Conservation (phyloP, 2,888 invertebrate species). For the Meteorus colon region DNA sequence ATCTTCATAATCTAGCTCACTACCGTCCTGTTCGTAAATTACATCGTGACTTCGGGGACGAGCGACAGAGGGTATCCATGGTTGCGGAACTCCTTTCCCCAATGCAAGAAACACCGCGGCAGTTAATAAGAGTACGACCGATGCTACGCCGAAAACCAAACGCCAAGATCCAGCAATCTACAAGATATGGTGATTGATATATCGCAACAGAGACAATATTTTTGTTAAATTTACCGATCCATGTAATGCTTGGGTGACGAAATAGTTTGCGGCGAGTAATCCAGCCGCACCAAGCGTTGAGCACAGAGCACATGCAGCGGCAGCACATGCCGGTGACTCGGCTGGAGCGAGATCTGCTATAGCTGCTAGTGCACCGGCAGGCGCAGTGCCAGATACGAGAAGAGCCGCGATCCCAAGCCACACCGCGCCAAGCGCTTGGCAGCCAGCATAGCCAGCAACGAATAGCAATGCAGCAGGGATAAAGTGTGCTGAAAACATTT, state of each 20-base stretch:
- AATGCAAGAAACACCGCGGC: slow-evolving; percentile 76
- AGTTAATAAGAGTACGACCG: slow-evolving; percentile 76
- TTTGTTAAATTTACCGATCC: slow-evolving; percentile 74
- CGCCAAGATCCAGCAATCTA: slow-evolving; percentile 78
- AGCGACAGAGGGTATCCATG: slow-evolving; percentile 75
- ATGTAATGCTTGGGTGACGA: slow-evolving; percentile 77
- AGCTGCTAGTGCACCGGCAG: slow-evolving; percentile 77
- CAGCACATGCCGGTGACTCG: slow-evolving; percentile 71
- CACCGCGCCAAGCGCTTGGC: slow-evolving; percentile 76
- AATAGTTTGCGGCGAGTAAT: slow-evolving; percentile 76
- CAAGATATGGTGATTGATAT: slow-evolving; percentile 41
- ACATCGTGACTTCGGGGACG: slow-evolving; percentile 70
- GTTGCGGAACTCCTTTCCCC: slow-evolving; percentile 77
- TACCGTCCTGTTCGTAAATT: slow-evolving; percentile 69
- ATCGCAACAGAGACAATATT: background rate
- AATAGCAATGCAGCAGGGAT: slow-evolving; percentile 77
- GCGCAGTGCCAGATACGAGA: slow-evolving; percentile 76
- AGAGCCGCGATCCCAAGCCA: slow-evolving; percentile 77
- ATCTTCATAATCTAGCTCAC: slow-evolving; percentile 71
- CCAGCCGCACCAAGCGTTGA: slow-evolving; percentile 77
- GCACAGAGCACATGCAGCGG: slow-evolving; percentile 73
- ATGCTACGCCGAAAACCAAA: slow-evolving; percentile 77
- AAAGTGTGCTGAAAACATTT: slow-evolving; percentile 74
- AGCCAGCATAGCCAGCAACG: slow-evolving; percentile 78
- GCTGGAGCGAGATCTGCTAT: slow-evolving; percentile 78